These are phyloP conservation scores for Sinonovacula constricta DNA, from an alignment of 1,140 invertebrate species.

Conservation along the genomic window DNA sequence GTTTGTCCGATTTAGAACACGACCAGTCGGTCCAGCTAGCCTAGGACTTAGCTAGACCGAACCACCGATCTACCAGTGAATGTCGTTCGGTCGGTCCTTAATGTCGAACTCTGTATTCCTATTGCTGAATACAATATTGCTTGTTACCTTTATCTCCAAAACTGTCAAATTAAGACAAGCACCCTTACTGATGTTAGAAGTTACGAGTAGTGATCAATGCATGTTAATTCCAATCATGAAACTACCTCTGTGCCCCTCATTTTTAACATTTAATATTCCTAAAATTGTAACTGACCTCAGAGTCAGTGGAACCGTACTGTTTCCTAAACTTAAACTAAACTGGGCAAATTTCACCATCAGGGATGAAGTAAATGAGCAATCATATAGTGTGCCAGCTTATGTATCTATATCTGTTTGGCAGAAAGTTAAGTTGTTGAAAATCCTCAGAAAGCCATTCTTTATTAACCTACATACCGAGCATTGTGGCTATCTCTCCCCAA, in stretches of 20 bases:
- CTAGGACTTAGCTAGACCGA: too few species aligned
- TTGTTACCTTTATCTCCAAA: neutral
- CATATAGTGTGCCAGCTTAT: neutral
- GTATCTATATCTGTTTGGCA: neutral
- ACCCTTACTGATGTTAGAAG: conserved; percentile 14
- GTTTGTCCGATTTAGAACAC: too few species aligned
- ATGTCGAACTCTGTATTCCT: too few species aligned
- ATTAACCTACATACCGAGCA: conserved; percentile 10
- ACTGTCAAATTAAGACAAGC: neutral
- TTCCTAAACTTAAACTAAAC: neutral
- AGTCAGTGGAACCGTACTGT: neutral
- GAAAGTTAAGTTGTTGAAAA: neutral
- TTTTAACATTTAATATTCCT: neutral
- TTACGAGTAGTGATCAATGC: conserved; percentile 5
- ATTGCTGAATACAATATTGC: neutral
- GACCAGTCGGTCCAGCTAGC: too few species aligned
- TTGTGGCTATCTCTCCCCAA: conserved; percentile 16
- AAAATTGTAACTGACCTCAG: neutral
- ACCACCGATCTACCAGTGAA: too few species aligned
- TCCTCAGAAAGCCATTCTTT: neutral
- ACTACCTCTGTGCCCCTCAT: conserved; percentile 16
- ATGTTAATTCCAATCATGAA: conserved; percentile 15
- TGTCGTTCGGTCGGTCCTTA: too few species aligned
- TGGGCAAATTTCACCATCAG: conserved; percentile 7
- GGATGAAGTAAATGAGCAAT: neutral